These are phyloP conservation scores for Aphelenchoides bicaudatus DNA, from an alignment of 2,888 invertebrate species.

Conservation along the genomic window DNA sequence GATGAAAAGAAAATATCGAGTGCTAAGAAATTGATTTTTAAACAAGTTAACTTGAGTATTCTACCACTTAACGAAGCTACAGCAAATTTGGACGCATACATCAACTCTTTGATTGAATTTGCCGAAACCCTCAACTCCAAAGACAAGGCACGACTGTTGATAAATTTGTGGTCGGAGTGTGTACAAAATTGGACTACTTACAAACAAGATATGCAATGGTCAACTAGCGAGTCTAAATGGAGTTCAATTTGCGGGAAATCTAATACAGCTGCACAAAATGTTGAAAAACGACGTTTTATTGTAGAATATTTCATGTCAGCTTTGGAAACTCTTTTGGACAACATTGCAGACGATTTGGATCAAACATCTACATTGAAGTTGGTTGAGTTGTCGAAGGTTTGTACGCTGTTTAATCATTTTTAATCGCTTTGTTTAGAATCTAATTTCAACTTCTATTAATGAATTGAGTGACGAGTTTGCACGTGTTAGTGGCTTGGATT, in stretches of 20 bases:
- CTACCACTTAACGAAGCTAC: too few species aligned
- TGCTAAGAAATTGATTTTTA: too few species aligned
- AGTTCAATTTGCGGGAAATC: too few species aligned
- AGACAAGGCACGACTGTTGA: not conserved
- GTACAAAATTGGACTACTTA: not conserved
- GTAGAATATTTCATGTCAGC: constrained; percentile 13
- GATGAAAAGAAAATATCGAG: not conserved
- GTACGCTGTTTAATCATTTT: not conserved
- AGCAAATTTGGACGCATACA: not conserved
- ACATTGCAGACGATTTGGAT: not conserved
- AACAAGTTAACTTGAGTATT: too few species aligned
- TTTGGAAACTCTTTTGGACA: not conserved
- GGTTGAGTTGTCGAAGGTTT: constrained; percentile 4
- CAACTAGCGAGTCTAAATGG: not conserved
- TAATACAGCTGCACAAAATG: not conserved
- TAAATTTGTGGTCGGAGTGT: constrained; percentile 1
- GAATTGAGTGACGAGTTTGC: constrained; percentile 5
- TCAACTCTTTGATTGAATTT: not conserved
- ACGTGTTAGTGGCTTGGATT: not conserved
- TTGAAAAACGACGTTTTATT: not conserved
- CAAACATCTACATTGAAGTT: not conserved
- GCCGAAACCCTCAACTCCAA: not conserved
- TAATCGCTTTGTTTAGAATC: not conserved
- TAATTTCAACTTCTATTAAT: not conserved
- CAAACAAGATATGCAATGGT: constrained; percentile 6